Evolutionary conservation across 2,797 vertebrate genomes (phyloP), one percentile per base, ranked within the genome.

Genomic region (Leptodactylus fallax): DNA sequence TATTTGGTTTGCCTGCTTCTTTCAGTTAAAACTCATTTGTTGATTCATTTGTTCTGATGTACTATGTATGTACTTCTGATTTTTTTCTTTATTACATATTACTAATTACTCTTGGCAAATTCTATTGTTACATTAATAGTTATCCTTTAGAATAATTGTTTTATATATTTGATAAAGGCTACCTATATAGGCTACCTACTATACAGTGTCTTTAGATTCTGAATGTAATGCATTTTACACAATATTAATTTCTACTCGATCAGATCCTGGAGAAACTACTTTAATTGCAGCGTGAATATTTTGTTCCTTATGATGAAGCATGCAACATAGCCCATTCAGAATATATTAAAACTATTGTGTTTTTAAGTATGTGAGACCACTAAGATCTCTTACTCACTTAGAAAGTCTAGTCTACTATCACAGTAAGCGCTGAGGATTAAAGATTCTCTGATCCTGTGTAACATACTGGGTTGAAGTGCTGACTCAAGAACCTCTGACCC

Each of bases 321-420:
- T 76, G 72, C 7, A 76, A 21, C n/a, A 76, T 2, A 21, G 72
- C 5, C 19, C 10, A 21, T 76, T 3, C 6, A 23, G 5, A 76
- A 76, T 11, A 12, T 76, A 47, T 76, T n/a, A 27, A 27, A 69
- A 76, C 45, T 5, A 49, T 74, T 72, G 47, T 72, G 1, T 45
- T 74, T 74, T 10, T 0, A 74, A 76, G 8, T n/a, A n/a, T 49
- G 72, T 51, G 21, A 76, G 21, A 51, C 17, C 21, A 76, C 72
- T 76, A n/a, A n/a, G 45, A 51, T 76, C 72, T 76, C 17, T 49
- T 76, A n/a, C 21, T 76, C 21, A 69, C 67, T 69, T 69, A 49
- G 19, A 14, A 51, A 76, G 47, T 76, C 45, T 49, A 23, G 72
- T 76, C 4, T 76, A n/a, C 7, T 0, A 8, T 49, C 45, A 51